A percentile compares a stretch with the other conserved stretches of the same genome.
Conservation (phyloP, 1,140 invertebrate species). For the Drosophila bipectinata region DNA sequence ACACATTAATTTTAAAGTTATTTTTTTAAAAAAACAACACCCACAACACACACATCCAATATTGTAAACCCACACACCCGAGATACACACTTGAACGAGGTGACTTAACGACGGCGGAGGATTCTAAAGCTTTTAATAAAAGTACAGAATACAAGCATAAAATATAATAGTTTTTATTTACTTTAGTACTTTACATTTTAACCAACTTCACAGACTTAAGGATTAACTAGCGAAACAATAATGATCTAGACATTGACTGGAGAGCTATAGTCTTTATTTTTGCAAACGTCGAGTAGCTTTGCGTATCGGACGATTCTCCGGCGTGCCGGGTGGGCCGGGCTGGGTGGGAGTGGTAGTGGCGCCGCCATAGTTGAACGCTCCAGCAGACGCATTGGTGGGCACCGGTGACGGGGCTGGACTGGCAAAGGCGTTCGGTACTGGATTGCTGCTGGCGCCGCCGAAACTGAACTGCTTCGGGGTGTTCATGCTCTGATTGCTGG, state of each 20-base stretch:
- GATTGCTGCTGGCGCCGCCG: slow-evolving; percentile 28
- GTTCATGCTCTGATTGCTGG: slow-evolving; percentile 39
- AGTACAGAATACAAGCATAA: slow-evolving; percentile 61
- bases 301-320: slow-evolving; percentile 47
- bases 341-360: slow-evolving; percentile 28
- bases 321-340: slow-evolving; percentile 47
- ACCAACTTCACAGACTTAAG: neutral
- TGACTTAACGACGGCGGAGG: slow-evolving; percentile 48
- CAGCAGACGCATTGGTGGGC: slow-evolving; percentile 23
- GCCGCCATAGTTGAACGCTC: slow-evolving; percentile 46
- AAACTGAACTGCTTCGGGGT: slow-evolving; percentile 58
- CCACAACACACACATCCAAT: slow-evolving; percentile 33
- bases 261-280: slow-evolving; percentile 38
- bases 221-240: slow-evolving; percentile 16
- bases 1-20: slow-evolving; percentile 76
- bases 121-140: slow-evolving; percentile 74
- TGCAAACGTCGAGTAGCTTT: slow-evolving; percentile 62
- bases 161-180: neutral
- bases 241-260: slow-evolving; percentile 3
- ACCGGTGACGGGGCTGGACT: slow-evolving; percentile 31
- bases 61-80: slow-evolving; percentile 57
- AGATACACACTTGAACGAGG: slow-evolving; percentile 51
- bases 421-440: slow-evolving; percentile 37
- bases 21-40: slow-evolving; percentile 48
- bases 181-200: slow-evolving; percentile 7